Evolutionary conservation across 1,140 invertebrate species (phyloP).

Genomic region (Thalassaphorura encarpata): DNA sequence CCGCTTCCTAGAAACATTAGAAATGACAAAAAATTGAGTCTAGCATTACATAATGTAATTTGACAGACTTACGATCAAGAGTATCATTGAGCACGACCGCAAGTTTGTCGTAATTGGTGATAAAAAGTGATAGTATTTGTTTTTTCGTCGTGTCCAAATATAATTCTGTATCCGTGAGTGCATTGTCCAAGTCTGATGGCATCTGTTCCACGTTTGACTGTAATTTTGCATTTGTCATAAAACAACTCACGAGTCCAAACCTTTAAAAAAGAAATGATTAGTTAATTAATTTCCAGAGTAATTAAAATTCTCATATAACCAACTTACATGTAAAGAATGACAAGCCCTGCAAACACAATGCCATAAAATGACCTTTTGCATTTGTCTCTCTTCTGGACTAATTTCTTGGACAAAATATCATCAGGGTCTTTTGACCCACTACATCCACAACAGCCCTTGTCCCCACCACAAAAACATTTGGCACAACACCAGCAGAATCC

Average conservation of each 20-base stretch:
- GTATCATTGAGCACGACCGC: slow-evolving; percentile 14
- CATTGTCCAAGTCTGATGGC: slow-evolving; percentile 21
- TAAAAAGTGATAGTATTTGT: slow-evolving; percentile 24
- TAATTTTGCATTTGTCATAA: slow-evolving; percentile 28
- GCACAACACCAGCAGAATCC: slow-evolving; percentile 22
- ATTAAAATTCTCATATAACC: too few species aligned
- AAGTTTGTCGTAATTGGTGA: slow-evolving; percentile 21
- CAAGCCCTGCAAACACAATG: slow-evolving; percentile 22
- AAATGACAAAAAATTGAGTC: too few species aligned
- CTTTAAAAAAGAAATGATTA: slow-evolving; percentile 3
- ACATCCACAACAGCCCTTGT: slow-evolving; percentile 20
- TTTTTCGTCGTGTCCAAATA: slow-evolving; percentile 21
- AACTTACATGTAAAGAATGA: slow-evolving; percentile 28
- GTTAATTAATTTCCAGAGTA: too few species aligned
- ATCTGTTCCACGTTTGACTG: slow-evolving; percentile 11
- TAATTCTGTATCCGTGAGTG: slow-evolving; percentile 15
- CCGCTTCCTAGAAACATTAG: too few species aligned
- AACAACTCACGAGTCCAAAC: slow-evolving; percentile 30
- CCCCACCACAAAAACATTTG: slow-evolving; percentile 22
- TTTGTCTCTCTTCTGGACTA: slow-evolving; percentile 22
- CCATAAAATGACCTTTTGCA: slow-evolving; percentile 20
- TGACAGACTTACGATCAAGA: slow-evolving; percentile 22
- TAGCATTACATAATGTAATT: too few species aligned
- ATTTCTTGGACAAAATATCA: slow-evolving; percentile 16
- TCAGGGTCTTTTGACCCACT: slow-evolving; percentile 10